These are phyloP conservation scores for Vandiemenella viatica DNA, from an alignment of 2,888 invertebrate genomes.

Conservation along the genomic window DNA sequence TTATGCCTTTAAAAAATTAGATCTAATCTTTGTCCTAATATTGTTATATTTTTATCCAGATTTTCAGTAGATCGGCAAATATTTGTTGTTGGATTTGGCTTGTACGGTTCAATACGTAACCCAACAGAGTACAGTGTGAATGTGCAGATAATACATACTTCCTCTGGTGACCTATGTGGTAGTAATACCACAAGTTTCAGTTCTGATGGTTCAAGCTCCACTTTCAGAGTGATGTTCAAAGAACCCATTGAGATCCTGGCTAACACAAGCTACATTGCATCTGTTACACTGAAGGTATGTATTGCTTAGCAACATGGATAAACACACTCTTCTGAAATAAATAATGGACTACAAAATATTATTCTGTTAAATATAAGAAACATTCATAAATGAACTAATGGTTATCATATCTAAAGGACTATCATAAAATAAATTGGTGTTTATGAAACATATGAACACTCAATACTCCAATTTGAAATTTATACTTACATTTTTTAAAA, in stretches of 20 bases:
- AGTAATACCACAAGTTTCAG: constrained; percentile 60
- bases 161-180: constrained; percentile 56
- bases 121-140: constrained; percentile 61
- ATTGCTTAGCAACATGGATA: too few species aligned
- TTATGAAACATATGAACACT: too few species aligned
- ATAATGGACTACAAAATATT: too few species aligned
- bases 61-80: constrained; percentile 68
- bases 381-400: neutral
- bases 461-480: too few species aligned
- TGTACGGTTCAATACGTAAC: constrained; percentile 70
- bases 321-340: too few species aligned
- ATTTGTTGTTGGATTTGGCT: constrained; percentile 69
- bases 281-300: constrained; percentile 56
- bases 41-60: constrained; percentile 26
- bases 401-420: too few species aligned
- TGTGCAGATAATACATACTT: constrained; percentile 60
- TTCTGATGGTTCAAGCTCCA: constrained; percentile 62
- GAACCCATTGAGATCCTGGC: constrained; percentile 68
- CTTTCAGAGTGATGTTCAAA: constrained; percentile 67
- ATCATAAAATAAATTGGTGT: too few species aligned
- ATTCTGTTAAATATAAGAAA: neutral
- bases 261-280: constrained; percentile 64
- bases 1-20: neutral
- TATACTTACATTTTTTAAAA: too few species aligned
- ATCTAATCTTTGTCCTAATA: neutral